A percentile compares a stretch with the other conserved stretches of the same genome.
Conservation (phyloP, 2,797 vertebrate genomes). For the Taeniopygia guttata region DNA sequence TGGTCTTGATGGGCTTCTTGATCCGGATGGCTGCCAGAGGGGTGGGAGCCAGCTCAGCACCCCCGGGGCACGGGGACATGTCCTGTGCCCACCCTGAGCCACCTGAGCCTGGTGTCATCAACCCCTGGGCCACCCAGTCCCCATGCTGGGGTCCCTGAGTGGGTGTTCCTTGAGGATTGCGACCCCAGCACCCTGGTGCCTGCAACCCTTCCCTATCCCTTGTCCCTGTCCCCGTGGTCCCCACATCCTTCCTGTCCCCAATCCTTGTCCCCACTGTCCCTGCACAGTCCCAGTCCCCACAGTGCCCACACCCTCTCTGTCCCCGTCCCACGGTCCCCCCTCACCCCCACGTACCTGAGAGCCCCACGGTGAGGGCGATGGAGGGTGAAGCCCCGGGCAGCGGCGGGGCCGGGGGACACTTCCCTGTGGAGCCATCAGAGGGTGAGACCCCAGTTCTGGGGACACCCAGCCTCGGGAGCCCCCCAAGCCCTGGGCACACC, state of each 20-base stretch:
- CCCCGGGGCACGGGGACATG: fast-evolving
- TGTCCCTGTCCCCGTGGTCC: background rate
- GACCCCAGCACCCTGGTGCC: too few relatives aligned
- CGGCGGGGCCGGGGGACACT: conserved; percentile 83
- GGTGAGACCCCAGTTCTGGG: background rate
- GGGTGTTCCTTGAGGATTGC: background rate
- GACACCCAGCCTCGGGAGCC: background rate
- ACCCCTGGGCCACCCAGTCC: background rate
- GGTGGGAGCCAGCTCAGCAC: background rate
- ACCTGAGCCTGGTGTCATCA: fast-evolving
- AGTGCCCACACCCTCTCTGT: too few relatives aligned
- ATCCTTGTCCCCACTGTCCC: background rate
- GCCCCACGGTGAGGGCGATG: conserved; percentile 87
- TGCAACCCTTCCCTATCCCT: background rate
- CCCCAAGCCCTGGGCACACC: background rate
- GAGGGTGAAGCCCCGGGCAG: conserved; percentile 87
- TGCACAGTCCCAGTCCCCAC: too few relatives aligned
- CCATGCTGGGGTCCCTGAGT: background rate
- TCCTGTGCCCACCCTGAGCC: background rate
- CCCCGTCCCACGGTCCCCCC: fast-evolving
- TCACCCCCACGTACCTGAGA: conserved; percentile 86
- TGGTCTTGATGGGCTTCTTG: conserved; percentile 98
- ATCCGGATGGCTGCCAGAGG: conserved; percentile 86
- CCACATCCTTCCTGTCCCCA: background rate
- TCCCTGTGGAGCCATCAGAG: conserved; percentile 41